Evolutionary conservation across 23 tunicate species (phyloP), one percentile per base, ranked within the genome.

Genomic region (Styela clava): DNA sequence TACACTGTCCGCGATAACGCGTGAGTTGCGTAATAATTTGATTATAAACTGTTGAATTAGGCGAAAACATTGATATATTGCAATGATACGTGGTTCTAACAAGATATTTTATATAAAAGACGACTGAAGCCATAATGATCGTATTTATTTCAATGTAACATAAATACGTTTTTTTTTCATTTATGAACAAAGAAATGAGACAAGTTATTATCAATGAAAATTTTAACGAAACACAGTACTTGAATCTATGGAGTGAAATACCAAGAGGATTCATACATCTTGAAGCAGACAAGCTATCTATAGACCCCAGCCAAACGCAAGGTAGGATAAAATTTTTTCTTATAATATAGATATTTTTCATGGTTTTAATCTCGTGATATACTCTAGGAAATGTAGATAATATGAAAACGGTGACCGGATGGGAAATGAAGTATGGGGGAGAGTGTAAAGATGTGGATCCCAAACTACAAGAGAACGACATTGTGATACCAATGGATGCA

Each of bases 371-470:
- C n/a, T n/a, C n/a, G n/a, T n/a, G n/a, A n/a, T n/a, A 44, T 44
- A 5, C 56, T 44, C 7, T 1, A 67, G 71, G 31, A 67, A 67
- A 18, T 67, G 71, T 67, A 18, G 23, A 67, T 18, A 24, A 29
- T 25, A 67, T 67, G 71, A 27, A 67, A 25, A 67, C 71, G 19
- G 71, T 67, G 31, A 67, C 71, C 23, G 71, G 71, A 25, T 67
- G 71, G 71, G 31, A 22, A 25, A 29, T 67, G 21, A 18, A 18
- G 23, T 7, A 44, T 44, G 56, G 56, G 12, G 56, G 12, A 5
- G 12, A 44, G 12, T 67, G 71, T 29, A 22, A 27, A 67, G 23
- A 67, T 67, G 31, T 27, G 16, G 31, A 67, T 1, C 71, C 71
- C 0, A 22, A 0, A 29, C 22, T 67, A 24, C 16, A 67, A 67